These are phyloP conservation scores for Drosophila arawakana DNA, from an alignment of 1,140 invertebrate species.

Conservation along the genomic window DNA sequence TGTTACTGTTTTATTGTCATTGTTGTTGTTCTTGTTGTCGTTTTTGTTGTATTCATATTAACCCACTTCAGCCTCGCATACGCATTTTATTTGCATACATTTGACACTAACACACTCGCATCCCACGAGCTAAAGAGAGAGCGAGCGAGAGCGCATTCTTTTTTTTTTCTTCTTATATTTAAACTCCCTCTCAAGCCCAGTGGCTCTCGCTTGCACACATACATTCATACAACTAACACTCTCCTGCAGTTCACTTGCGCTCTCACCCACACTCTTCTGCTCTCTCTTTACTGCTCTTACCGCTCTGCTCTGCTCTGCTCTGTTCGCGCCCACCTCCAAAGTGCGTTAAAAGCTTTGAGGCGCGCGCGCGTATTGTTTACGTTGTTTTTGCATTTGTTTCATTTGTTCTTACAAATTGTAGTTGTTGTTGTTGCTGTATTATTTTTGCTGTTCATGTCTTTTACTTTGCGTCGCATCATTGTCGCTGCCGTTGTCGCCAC, in stretches of 20 bases:
- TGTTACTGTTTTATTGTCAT: conserved; percentile 27
- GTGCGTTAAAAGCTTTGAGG: conserved; percentile 69
- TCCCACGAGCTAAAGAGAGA: not conserved
- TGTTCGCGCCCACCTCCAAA: conserved; percentile 23
- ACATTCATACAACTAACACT: not conserved
- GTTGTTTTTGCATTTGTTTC: conserved; percentile 59
- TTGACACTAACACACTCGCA: conserved; percentile 35
- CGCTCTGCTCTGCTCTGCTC: not conserved
- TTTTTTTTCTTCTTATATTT: conserved; percentile 10
- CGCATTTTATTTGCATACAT: conserved; percentile 82
- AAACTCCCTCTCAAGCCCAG: conserved; percentile 25
- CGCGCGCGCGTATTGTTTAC: conserved; percentile 49
- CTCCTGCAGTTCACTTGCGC: conserved; percentile 26
- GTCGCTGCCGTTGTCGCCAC: conserved; percentile 34
- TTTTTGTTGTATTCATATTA: conserved; percentile 78
- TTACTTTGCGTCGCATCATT: conserved; percentile 50
- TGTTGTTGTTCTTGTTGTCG: conserved; percentile 21
- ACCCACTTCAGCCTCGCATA: conserved; percentile 77
- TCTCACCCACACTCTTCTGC: conserved; percentile 7
- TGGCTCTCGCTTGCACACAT: conserved; percentile 16
- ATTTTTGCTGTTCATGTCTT: conserved; percentile 17
- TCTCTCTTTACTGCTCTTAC: conserved; percentile 8
- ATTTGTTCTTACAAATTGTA: conserved; percentile 69
- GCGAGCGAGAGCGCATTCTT: not conserved
- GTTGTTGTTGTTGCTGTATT: conserved; percentile 13